These are phyloP conservation scores for Tinamus major DNA, from an alignment of 2,797 vertebrate genomes.

Conservation along the genomic window DNA sequence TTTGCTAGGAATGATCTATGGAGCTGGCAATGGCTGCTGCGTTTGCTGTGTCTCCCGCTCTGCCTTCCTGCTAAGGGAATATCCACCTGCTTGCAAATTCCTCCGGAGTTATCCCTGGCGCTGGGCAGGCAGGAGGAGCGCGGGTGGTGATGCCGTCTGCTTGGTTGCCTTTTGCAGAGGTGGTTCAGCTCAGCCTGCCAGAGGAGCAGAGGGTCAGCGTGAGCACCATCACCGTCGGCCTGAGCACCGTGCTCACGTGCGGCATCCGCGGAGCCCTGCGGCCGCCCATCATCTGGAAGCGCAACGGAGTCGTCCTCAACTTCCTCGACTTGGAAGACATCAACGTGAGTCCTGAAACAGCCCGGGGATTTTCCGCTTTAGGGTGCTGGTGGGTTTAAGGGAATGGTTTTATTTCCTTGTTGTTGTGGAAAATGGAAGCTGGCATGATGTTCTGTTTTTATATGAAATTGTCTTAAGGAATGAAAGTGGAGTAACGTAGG, in stretches of 20 bases:
- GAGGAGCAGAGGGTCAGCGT: constrained; percentile 87
- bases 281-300: constrained; percentile 93
- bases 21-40: background rate
- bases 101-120: background rate
- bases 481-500: rapidly evolving
- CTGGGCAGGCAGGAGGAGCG: background rate
- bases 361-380: background rate
- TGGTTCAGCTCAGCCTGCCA: constrained; percentile 88
- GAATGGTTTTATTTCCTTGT: rapidly evolving
- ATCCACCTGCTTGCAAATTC: background rate
- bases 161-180: constrained; percentile 82
- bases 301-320: constrained; percentile 91
- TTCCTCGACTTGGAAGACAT: constrained; percentile 95
- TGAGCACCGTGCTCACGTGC: constrained; percentile 91
- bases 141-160: background rate
- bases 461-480: background rate
- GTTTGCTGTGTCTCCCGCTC: background rate
- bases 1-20: background rate
- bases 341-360: constrained; percentile 83
- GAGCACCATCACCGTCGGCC: constrained; percentile 91
- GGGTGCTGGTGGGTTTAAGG: background rate
- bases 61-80: background rate
- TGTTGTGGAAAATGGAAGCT: background rate
- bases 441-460: rapidly evolving
- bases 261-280: constrained; percentile 88